Evolutionary conservation across 2,113 vertebrate genomes (phyloP).

Genomic region (Glaucidium brasilianum): DNA sequence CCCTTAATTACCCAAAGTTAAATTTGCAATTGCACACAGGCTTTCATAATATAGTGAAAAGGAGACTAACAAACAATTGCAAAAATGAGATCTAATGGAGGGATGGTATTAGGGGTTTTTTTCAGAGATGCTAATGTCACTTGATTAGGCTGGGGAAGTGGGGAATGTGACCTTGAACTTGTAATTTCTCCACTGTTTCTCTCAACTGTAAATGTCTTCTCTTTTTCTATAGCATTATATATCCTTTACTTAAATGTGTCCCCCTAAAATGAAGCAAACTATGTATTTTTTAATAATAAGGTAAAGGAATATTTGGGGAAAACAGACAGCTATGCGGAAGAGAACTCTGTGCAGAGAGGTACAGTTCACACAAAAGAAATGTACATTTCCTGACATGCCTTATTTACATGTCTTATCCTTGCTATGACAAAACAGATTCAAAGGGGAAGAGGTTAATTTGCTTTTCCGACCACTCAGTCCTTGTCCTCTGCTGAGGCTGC

Average conservation of each 20-base stretch:
- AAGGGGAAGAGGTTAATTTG: conserved; percentile 63
- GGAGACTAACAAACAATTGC: not conserved
- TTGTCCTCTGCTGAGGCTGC: conserved; percentile 19
- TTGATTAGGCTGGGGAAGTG: not conserved
- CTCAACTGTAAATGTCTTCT: not conserved
- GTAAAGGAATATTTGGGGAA: not conserved
- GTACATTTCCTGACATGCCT: not conserved
- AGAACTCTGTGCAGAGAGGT: not conserved
- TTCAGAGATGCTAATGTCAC: not conserved
- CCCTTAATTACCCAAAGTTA: not conserved
- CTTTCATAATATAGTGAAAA: not conserved
- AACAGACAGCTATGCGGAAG: not conserved
- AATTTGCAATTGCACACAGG: not conserved
- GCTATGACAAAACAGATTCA: conserved; percentile 4
- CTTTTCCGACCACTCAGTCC: conserved; percentile 42
- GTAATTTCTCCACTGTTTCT: not conserved
- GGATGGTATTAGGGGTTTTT: not conserved
- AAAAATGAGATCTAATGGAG: not conserved
- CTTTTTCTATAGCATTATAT: not conserved
- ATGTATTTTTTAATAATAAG: not conserved
- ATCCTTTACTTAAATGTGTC: not conserved
- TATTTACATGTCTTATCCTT: conserved; percentile 38
- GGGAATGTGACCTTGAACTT: not conserved
- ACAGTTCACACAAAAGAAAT: not conserved
- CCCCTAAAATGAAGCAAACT: not conserved